Percentiles rank a stretch among this genome's conserved stretches.
These are phyloP conservation scores for Rhabditophanes sp. DNA, from an alignment of 2,888 invertebrate species.

Conservation along the genomic window DNA sequence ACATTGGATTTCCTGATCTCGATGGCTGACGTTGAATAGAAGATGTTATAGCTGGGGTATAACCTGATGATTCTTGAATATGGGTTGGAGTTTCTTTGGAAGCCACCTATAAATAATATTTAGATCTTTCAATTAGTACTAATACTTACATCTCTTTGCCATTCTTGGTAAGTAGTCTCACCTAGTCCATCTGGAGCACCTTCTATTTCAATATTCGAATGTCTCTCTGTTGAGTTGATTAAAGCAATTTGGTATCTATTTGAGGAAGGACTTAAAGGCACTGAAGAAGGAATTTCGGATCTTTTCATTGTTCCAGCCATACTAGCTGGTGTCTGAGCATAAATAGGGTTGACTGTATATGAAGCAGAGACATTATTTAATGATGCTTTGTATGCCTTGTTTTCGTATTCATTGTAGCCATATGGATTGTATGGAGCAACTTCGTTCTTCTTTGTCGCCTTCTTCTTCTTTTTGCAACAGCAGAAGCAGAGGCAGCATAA, in stretches of 20 bases:
- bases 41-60: conserved; percentile 12
- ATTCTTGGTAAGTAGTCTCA: conserved; percentile 40
- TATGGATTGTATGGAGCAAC: conserved; percentile 5
- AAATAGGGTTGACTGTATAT: too few relatives aligned
- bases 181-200: conserved; percentile 29
- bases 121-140: too few relatives aligned
- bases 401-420: conserved; percentile 1
- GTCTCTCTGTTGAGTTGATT: too few relatives aligned
- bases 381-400: conserved; percentile 1
- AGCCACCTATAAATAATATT: conserved; percentile 39
- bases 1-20: too few relatives aligned
- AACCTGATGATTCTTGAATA: conserved; percentile 26
- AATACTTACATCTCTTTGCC: conserved; percentile 33
- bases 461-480: conserved; percentile 10
- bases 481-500: conserved; percentile 15
- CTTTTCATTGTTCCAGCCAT: too few relatives aligned
- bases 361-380: too few relatives aligned
- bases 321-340: too few relatives aligned
- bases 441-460: conserved; percentile 12
- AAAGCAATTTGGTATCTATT: too few relatives aligned
- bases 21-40: too few relatives aligned
- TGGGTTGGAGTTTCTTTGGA: conserved; percentile 36
- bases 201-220: too few relatives aligned
- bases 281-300: too few relatives aligned
- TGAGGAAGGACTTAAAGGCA: too few relatives aligned